Base-by-base conservation (phyloP, 2,888 invertebrate genomes). In the Microctonus brassicae region DNA sequence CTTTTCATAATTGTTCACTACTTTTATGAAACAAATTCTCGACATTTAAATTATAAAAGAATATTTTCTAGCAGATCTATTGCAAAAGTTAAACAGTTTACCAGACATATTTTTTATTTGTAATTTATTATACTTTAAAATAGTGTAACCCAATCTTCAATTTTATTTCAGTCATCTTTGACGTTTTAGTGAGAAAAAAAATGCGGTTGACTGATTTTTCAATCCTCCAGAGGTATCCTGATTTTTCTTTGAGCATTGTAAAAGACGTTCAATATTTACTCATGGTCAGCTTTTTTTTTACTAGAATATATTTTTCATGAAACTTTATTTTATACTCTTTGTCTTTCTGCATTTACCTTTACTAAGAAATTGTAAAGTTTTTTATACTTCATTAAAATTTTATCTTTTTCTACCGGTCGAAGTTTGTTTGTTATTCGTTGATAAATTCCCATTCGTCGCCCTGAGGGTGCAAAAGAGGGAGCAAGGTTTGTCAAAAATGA, bases 301-400 rank as follows among this genome's bases (percentile, higher is more conserved):
- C 17, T 17, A 17, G n/a, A 33, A 58, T n/a, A 13, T 10, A 26
- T 17, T 34, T 34, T 7, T 4, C 5, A 47, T 17, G 17, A n/a
- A 17, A 17, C 34, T 34, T 58, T 33, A n/a, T n/a, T n/a, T n/a
- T n/a, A n/a, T n/a, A 10, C 26, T 17, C 58, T 33, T 58, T 33
- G 7, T 34, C 34, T 58, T 58, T 58, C 17, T 17, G 58, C 26
- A 58, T 58, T 58, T 58, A 58, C 34, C 58, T 58, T 58, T 58
- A 7, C 58, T 17, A 58, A 58, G 58, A 58, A 34, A 34, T 34
- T n/a, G 10, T 34, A 58, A 29, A 58, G 17, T 29, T 58, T 29
- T 57, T 58, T 58, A 11, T 7, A n/a, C 29, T 58, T 58, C 58
- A 58, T 58, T 34, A 58, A 58, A 58, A 58, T 58, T 34, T 58